Evolutionary conservation across 2,113 vertebrate species (phyloP).

Genomic region (Psilopsiagon aurifrons): DNA sequence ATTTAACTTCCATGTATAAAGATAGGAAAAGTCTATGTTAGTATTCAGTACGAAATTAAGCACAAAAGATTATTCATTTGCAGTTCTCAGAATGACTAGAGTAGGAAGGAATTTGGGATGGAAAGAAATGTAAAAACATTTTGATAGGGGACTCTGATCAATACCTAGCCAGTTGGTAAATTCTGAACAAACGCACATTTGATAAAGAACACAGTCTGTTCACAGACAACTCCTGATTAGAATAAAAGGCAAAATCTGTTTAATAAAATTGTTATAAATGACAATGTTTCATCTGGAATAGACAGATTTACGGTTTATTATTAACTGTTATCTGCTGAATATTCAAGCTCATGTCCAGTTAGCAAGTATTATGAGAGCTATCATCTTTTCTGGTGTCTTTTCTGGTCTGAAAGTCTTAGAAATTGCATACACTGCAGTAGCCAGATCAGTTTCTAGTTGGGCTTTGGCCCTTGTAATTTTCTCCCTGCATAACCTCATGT

Average conservation of each 20-base stretch:
- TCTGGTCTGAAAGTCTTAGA: background rate
- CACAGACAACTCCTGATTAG: background rate
- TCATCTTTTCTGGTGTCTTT: background rate
- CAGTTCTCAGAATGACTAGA: background rate
- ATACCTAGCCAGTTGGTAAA: slow-evolving; percentile 46
- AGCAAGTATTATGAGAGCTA: background rate
- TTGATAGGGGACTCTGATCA: background rate
- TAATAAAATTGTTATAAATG: background rate
- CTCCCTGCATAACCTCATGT: background rate
- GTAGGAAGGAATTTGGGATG: background rate
- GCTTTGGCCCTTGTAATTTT: background rate
- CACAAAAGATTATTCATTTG: background rate
- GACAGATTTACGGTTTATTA: background rate
- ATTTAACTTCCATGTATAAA: background rate
- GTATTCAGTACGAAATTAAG: background rate
- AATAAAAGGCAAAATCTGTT: slow-evolving; percentile 21
- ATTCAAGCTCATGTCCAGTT: background rate
- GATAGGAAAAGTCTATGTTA: background rate
- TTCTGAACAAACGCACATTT: slow-evolving; percentile 35
- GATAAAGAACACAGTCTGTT: slow-evolving; percentile 47
- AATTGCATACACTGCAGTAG: background rate
- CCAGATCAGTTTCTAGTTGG: background rate
- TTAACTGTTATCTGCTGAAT: background rate
- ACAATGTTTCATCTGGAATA: background rate
- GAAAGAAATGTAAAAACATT: slow-evolving; percentile 33